These are phyloP conservation scores for Sitta carolinensis DNA, from an alignment of 2,797 vertebrate species.

Conservation along the genomic window DNA sequence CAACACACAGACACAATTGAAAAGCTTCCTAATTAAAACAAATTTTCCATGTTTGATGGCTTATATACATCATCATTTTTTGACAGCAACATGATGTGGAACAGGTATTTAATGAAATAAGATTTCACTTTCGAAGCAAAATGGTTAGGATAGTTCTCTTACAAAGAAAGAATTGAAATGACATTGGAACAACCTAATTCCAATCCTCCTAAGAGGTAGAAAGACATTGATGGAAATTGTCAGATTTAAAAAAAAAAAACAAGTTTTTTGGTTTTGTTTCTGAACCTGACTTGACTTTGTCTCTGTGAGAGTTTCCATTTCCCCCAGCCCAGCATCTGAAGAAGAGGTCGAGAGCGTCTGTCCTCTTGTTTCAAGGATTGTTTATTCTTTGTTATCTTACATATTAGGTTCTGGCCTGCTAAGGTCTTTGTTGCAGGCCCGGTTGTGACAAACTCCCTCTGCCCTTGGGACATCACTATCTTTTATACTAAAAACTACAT, in stretches of 20 bases:
- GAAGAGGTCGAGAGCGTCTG: background rate
- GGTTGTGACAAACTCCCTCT: too few species aligned
- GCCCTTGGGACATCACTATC: too few species aligned
- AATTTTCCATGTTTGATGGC: conserved; percentile 56
- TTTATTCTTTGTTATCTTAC: too few species aligned
- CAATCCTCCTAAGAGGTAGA: background rate
- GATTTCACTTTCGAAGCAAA: conserved; percentile 53
- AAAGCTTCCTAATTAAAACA: conserved; percentile 72
- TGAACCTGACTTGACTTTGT: too few species aligned
- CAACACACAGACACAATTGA: conserved; percentile 55
- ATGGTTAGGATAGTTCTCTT: conserved; percentile 20
- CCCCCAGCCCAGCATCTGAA: too few species aligned
- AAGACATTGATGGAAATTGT: background rate
- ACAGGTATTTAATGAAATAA: conserved; percentile 53
- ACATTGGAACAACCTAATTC: conserved; percentile 31
- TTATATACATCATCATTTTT: conserved; percentile 54
- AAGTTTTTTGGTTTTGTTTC: too few species aligned
- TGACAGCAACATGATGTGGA: conserved; percentile 50
- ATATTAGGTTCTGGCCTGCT: too few species aligned
- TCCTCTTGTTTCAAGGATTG: background rate
- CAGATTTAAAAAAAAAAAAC: too few species aligned
- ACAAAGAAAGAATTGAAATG: conserved; percentile 28
- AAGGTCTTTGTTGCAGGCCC: too few species aligned
- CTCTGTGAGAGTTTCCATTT: too few species aligned
- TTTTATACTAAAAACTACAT: too few species aligned